Base-by-base conservation (phyloP, 1,140 invertebrate species). In the Tetraneura akinire region DNA sequence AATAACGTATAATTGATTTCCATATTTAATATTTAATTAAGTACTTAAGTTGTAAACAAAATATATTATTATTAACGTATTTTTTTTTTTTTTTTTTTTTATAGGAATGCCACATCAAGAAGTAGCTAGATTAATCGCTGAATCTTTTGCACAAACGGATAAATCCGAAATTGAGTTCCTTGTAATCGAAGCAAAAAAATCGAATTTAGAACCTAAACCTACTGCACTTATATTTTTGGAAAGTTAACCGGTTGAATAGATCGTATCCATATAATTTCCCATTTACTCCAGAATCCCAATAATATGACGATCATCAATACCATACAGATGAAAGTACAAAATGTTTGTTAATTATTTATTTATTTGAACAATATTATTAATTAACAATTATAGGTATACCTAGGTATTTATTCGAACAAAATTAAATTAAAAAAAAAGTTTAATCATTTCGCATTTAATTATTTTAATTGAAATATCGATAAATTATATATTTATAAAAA, bases 151-250 rank as follows among this genome's bases (percentile, higher is more conserved):
- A 57, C 90, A 93, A 85, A 90, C 92, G 82, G 92, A 95, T 85
- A 91, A 93, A 83, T 90, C 91, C 85, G 92, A 95, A 85, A 94
- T 96, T 84, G 93, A 95, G 88, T 95, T 96, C 87, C 89, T 96
- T 83, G 94, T 96, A 62, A 90, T 93, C 64, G 94, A 96, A 86
- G 92, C 92, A 81, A 95, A 95, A 86, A 94, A 94, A 86, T 94
- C 93, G 83, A 94, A 95, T 86, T 88, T 94, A 84, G 93, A 95
- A 87, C 92, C 92, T 82, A 94, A 94, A 87, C 93, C 93, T 81
- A 94, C 92, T 83, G 92, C 93, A 73, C 87, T 94, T 64, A 94
- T 94, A 86, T 94, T 94, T 87, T 86, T 94, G 87, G 93, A 94
- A 88, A 91, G 92, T 90, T 93, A 93, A 92, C 92, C 92, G 49